Evolutionary conservation across 2,113 vertebrate genomes (phyloP), one percentile per base, ranked within the genome.

Genomic region (Andinoacara biseriatus): DNA sequence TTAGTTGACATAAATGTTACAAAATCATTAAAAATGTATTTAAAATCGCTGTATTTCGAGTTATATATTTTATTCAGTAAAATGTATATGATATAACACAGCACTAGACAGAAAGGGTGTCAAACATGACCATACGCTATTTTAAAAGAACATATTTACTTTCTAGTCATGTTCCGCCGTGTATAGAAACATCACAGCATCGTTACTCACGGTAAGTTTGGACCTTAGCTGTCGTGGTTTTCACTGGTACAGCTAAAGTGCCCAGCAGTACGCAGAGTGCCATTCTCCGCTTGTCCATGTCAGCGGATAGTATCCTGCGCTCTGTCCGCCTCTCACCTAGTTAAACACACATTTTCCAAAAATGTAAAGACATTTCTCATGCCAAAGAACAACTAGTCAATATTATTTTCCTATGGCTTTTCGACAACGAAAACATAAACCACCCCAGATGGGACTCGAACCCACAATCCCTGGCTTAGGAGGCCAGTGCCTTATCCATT

Each of bases 401-500:
- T 38, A 9, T 38, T 38, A 38, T 8, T 10, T 3, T 38, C 9
- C 9, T 9, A 6, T 38, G 35, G 7, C 35, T 10, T 10, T 52
- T 11, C 24, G 31, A 77, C 10, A 35, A 20, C 18, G 4, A 82
- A 80, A 60, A 0, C 0, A 1, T 1, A 0, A 1, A 3, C 13
- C 88, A 93, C 87, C 89, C 89, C 90, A 92, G 91, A 92, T 90
- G 91, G 90, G 92, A 91, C 87, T 92, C 56, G 84, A 92, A 92
- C 88, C 90, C 88, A 91, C 89, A 94, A 93, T 92, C 92, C 85
- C 90, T 92, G 88, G 90, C 87, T 92, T 94, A 94, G 93, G 94
- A 94, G 93, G 94, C 94, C 95, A 95, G 95, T 96, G 95, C 95
- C 95, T 96, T 96, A 96, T 96, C 95, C 95, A 95, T 96, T 96